Conservation (phyloP, 2,797 vertebrate genomes). For the Cetoscarus ocellatus region DNA sequence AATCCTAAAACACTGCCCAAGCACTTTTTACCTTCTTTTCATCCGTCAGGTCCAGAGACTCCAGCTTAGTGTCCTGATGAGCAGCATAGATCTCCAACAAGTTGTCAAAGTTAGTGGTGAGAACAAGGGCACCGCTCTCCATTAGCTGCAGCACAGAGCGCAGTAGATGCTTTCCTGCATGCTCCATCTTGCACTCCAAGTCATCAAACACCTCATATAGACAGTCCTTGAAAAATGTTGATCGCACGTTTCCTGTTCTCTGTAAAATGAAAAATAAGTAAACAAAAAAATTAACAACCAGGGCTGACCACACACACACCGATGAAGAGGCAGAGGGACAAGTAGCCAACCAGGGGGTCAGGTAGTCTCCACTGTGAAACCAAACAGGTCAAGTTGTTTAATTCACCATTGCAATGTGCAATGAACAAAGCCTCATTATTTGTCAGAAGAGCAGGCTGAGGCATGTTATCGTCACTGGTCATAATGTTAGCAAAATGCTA, state of each 20-base stretch:
- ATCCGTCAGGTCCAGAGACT: constrained; percentile 96
- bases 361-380: too few species aligned
- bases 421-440: too few species aligned
- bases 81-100: constrained; percentile 94
- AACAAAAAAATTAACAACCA: background rate
- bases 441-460: too few species aligned
- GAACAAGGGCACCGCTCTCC: constrained; percentile 94
- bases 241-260: constrained; percentile 95
- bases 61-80: constrained; percentile 93
- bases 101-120: constrained; percentile 98
- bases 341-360: too few species aligned
- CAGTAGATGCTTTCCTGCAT: constrained; percentile 93
- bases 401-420: too few species aligned
- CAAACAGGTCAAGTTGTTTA: too few species aligned
- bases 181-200: constrained; percentile 97
- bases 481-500: too few species aligned
- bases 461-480: too few species aligned
- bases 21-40: constrained; percentile 91
- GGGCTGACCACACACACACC: too few species aligned
- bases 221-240: constrained; percentile 98
- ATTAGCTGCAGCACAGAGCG: constrained; percentile 94
- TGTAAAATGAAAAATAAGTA: constrained; percentile 54
- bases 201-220: constrained; percentile 97
- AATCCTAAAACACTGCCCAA: background rate
- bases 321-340: too few species aligned